Conservation (phyloP, 1,140 invertebrate genomes). For the Papilio machaon region DNA sequence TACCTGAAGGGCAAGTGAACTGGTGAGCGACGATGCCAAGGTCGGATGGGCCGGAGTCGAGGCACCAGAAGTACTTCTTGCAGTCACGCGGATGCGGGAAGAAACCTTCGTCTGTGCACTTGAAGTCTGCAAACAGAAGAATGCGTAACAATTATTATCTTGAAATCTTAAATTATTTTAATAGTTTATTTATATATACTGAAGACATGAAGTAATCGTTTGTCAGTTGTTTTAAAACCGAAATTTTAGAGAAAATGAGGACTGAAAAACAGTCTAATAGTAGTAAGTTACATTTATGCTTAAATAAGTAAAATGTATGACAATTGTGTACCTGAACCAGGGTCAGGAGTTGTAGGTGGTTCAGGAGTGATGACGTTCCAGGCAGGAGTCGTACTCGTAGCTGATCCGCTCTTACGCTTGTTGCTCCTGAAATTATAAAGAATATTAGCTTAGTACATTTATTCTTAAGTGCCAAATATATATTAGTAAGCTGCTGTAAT, state of each 20-base stretch:
- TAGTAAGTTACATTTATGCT: too few relatives aligned
- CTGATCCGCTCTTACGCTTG: constrained; percentile 59
- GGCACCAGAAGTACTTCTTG: constrained; percentile 97
- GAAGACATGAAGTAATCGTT: background rate
- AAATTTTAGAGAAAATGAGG: too few relatives aligned
- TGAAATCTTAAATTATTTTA: background rate
- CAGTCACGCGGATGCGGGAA: constrained; percentile 96
- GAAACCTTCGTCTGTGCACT: constrained; percentile 96
- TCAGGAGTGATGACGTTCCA: constrained; percentile 88
- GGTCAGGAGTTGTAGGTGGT: constrained; percentile 94
- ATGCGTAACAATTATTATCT: constrained; percentile 13
- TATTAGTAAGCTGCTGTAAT: too few relatives aligned
- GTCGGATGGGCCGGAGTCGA: constrained; percentile 93
- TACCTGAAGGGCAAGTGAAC: constrained; percentile 95
- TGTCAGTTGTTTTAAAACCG: background rate
- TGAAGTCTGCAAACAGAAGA: constrained; percentile 85
- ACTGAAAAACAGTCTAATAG: too few relatives aligned
- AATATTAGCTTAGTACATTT: background rate
- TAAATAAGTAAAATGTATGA: background rate
- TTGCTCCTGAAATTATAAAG: constrained; percentile 50
- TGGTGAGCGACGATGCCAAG: constrained; percentile 95
- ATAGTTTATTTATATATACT: too few relatives aligned
- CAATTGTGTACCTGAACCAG: constrained; percentile 86
- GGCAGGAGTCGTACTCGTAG: constrained; percentile 64
- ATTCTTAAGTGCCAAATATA: too few relatives aligned